Conservation (phyloP, 2,797 vertebrate species). For the Anableps anableps region DNA sequence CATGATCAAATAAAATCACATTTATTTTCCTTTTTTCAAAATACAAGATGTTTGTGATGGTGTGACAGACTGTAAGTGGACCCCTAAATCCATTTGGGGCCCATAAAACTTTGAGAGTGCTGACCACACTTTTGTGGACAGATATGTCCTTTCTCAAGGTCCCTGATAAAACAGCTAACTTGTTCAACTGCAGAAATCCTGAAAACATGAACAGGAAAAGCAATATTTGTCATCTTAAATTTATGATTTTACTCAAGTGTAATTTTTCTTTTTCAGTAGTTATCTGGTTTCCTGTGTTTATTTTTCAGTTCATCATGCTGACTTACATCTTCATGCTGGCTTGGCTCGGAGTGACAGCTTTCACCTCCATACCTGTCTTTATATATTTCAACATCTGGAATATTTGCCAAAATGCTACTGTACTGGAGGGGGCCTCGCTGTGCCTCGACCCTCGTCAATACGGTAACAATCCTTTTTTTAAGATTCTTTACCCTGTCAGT, state of each 20-base stretch:
- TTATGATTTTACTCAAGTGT: neutral
- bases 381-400: constrained; percentile 99
- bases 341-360: constrained; percentile 97
- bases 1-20: no score
- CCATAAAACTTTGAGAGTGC: no score
- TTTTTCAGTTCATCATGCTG: constrained; percentile 96
- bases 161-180: no score
- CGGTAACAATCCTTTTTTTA: constrained; percentile 77
- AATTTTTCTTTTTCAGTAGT: neutral
- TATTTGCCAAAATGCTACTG: constrained; percentile 93
- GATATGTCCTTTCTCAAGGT: no score
- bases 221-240: neutral
- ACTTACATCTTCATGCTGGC: constrained; percentile 99
- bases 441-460: constrained; percentile 98
- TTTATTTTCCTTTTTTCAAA: no score
- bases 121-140: no score
- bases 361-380: constrained; percentile 96
- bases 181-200: neutral
- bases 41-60: no score
- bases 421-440: constrained; percentile 87
- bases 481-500: neutral
- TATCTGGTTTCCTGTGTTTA: constrained; percentile 22
- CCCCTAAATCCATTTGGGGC: no score
- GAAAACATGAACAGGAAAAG: neutral
- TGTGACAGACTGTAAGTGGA: no score